Conservation (phyloP, 2,888 invertebrate species). For the Leucania comma region DNA sequence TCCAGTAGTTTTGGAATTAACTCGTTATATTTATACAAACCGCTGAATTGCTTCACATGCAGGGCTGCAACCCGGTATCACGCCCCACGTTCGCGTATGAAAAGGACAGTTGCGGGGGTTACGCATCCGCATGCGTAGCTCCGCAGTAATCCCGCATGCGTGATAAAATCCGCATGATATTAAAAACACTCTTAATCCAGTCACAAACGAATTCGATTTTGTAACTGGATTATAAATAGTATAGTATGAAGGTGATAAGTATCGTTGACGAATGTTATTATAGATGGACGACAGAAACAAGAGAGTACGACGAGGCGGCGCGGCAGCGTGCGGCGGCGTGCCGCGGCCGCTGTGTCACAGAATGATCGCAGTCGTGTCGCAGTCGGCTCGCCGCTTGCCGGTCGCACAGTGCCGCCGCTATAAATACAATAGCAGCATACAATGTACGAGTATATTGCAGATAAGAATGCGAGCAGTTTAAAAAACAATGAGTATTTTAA, state of each 20-base stretch:
- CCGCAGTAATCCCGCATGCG: too few species aligned
- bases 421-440: slow-evolving; percentile 35
- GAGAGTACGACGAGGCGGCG: neutral
- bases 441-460: slow-evolving; percentile 21
- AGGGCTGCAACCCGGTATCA: too few species aligned
- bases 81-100: too few species aligned
- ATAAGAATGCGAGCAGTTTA: slow-evolving; percentile 12
- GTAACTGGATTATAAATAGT: slow-evolving; percentile 9
- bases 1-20: too few species aligned
- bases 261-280: neutral
- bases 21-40: too few species aligned
- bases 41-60: too few species aligned
- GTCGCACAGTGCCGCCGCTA: slow-evolving; percentile 12
- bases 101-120: too few species aligned
- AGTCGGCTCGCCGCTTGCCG: neutral
- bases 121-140: too few species aligned
- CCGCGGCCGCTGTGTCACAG: neutral
- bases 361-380: neutral
- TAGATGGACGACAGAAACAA: neutral
- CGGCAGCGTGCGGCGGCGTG: neutral
- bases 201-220: neutral
- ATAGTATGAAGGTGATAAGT: neutral
- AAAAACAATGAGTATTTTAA: slow-evolving; percentile 45
- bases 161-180: too few species aligned
- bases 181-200: too few species aligned